phyloP scores from a whole-genome alignment of 2,888 invertebrate species.

The Drosophila helvetica region DNA sequence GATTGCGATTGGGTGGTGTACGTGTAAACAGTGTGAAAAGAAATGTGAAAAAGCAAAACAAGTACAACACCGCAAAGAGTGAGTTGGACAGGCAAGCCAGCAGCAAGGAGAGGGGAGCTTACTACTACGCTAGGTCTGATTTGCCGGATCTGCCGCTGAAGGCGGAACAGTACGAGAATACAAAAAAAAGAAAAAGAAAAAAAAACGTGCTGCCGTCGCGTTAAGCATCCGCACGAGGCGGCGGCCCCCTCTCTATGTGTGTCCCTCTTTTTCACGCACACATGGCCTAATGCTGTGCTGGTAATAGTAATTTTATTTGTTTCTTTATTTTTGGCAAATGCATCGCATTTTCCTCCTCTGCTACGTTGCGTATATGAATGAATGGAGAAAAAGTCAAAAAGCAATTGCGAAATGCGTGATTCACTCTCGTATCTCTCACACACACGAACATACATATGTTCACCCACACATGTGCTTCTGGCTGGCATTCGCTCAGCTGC shows the following conservation, averaged over 20 bases:
- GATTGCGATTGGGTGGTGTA: constrained; percentile 43
- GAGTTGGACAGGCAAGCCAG: constrained; percentile 43
- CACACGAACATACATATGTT: neutral
- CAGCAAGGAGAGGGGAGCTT: constrained; percentile 33
- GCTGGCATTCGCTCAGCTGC: neutral
- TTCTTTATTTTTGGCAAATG: constrained; percentile 44
- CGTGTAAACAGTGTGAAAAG: constrained; percentile 67
- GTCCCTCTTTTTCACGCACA: constrained; percentile 28
- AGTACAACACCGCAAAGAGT: constrained; percentile 69
- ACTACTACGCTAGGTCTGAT: constrained; percentile 53
- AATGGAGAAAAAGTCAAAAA: constrained; percentile 39
- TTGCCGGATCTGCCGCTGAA: constrained; percentile 41
- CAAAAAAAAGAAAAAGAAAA: too few species aligned
- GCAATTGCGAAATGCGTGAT: constrained; percentile 22
- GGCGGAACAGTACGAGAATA: constrained; percentile 29
- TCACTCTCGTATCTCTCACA: constrained; percentile 19
- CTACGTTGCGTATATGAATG: constrained; percentile 44
- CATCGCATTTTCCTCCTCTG: constrained; percentile 40
- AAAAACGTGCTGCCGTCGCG: constrained; percentile 64
- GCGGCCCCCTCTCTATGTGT: constrained; percentile 15
- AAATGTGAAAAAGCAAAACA: constrained; percentile 67
- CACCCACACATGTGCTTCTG: neutral
- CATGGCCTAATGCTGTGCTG: constrained; percentile 32
- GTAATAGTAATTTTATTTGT: constrained; percentile 25
- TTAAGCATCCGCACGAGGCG: constrained; percentile 33